These are phyloP conservation scores for Acanthosepion lycidas DNA, from an alignment of 2,888 invertebrate species.

Conservation along the genomic window DNA sequence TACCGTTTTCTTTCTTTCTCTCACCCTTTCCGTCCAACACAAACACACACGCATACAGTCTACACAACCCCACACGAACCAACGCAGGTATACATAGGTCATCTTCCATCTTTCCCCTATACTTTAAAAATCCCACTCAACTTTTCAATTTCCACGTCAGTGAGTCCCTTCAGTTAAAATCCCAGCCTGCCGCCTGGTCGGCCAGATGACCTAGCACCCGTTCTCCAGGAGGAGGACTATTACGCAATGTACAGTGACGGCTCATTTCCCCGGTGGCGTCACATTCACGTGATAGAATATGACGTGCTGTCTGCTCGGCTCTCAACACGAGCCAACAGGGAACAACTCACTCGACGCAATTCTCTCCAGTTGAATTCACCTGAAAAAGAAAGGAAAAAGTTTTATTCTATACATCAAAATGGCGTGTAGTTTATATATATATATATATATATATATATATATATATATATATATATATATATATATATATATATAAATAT, in stretches of 20 bases:
- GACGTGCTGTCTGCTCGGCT: constrained; percentile 33
- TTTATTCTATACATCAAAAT: not conserved
- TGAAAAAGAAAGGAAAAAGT: not conserved
- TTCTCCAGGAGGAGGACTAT: not conserved
- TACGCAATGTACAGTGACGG: not conserved
- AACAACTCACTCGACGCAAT: not conserved
- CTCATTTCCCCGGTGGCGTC: not conserved
- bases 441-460: not conserved
- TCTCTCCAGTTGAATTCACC: constrained; percentile 1
- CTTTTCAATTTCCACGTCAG: constrained; percentile 8
- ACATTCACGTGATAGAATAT: constrained; percentile 13
- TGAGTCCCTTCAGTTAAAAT: not conserved
- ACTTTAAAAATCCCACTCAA: constrained; percentile 33
- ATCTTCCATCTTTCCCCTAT: not conserved
- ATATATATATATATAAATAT: too few relatives aligned
- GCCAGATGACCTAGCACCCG: not conserved
- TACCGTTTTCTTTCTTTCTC: too few relatives aligned
- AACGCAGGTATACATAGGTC: not conserved
- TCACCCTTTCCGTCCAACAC: too few relatives aligned
- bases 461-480: not conserved
- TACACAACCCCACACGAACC: not conserved
- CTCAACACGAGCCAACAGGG: not conserved
- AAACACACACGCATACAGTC: not conserved
- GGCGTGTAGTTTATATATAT: not conserved
- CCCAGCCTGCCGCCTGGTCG: not conserved